Base-by-base conservation (phyloP, 2,888 invertebrate genomes). In the Pheosia tremula region DNA sequence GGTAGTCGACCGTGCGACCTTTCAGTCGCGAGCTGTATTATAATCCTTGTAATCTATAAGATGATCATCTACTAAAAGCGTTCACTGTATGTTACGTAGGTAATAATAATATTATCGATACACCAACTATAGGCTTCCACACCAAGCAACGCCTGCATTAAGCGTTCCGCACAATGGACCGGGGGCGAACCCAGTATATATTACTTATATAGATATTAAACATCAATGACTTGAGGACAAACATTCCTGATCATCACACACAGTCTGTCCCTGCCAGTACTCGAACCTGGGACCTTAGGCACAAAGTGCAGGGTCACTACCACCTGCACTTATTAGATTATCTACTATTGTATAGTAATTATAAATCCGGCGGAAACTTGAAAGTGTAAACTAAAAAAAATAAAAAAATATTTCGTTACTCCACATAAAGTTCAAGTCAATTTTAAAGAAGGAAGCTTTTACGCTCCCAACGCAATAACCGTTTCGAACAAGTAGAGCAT, bases 1-100 rank as follows among this genome's bases (percentile, higher is more conserved):
- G 58, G 62, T 72, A 75, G 74, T 74, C 72, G 72, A 63, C 63
- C 60, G 63, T 77, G 77, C 61, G 72, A 63, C 63, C 60, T 62
- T 77, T 75, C 61, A 68, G 75, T 77, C 24, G 39, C 45, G 61
- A 36, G 43, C 59, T 57, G 62, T n/a, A 8, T 56, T 67, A 66
- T 64, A 69, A 52, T 61, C 37, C 57, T 54, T 59, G 56, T 56
- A 58, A 62, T 59, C 57, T 62, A 68, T 63, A 58, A 68, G 66
- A 71, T 64, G 38, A 68, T 63, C 59, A 45, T 57, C 55, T 36
- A 59, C 61, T 64, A 57, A 57, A 72, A 60, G 59, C 65, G 39
- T 10, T 10, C 4, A 11, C 47, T 24, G 2, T 0, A 24, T 1
- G 24, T 24, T 24, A 24, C 0, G 2, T 24, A 24, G 24, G 24